Percentiles rank a stretch among this genome's conserved stretches.
Evolutionary conservation across 2,113 vertebrate genomes (phyloP).

Genomic region (Tragelaphus buxtoni): DNA sequence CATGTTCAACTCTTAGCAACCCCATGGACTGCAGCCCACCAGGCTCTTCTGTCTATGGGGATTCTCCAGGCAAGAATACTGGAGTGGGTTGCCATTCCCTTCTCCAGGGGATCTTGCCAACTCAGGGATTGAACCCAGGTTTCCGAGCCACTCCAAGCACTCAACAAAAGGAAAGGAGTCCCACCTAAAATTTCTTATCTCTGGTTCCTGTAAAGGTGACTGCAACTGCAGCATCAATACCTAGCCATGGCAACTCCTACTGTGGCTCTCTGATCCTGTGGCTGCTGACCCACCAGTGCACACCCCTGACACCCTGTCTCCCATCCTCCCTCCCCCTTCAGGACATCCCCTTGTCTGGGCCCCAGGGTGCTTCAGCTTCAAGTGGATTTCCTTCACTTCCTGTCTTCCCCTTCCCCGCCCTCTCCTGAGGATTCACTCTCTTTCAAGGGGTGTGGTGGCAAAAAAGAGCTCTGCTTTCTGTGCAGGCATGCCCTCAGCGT

Average conservation of each 20-base stretch:
- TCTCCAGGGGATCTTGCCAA: not conserved
- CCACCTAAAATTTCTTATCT: not conserved
- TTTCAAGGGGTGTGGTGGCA: not conserved
- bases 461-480: not conserved
- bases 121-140: not conserved
- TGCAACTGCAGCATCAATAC: not conserved
- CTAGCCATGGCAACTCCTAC: not conserved
- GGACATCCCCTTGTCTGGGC: not conserved
- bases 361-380: not conserved
- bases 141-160: not conserved
- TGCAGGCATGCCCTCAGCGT: not conserved
- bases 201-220: not conserved
- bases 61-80: not conserved
- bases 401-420: not conserved
- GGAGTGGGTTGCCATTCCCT: not conserved
- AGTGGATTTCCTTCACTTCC: constrained; percentile 13
- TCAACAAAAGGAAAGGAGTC: not conserved
- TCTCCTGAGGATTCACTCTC: not conserved
- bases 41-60: not conserved
- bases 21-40: not conserved
- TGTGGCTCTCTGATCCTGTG: not conserved
- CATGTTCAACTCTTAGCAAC: not conserved
- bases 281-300: not conserved
- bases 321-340: not conserved
- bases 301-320: not conserved